Evolutionary conservation across 2,797 vertebrate genomes (phyloP).

Genomic region (Galagoides demidoff): DNA sequence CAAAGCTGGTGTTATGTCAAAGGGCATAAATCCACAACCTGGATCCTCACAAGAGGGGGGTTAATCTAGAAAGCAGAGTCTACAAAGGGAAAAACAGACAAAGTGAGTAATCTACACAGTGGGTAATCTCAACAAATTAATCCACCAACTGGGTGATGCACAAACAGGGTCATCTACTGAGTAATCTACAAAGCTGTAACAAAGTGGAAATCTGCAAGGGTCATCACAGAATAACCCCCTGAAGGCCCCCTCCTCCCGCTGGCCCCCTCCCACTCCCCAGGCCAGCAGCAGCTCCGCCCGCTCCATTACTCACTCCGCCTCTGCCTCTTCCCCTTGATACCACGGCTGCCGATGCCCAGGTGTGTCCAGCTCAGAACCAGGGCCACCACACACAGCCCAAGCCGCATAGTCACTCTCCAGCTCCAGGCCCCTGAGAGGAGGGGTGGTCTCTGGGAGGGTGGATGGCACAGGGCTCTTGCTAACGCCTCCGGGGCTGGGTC

Average conservation of each 20-base stretch:
- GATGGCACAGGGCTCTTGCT: slow-evolving; percentile 81
- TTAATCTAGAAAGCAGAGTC: slow-evolving; percentile 62
- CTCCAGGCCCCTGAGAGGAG: slow-evolving; percentile 89
- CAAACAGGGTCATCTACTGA: background rate
- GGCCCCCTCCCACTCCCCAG: slow-evolving; percentile 25
- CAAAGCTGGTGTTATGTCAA: slow-evolving; percentile 53
- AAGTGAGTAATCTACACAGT: background rate
- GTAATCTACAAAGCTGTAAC: background rate
- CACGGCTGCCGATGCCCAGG: slow-evolving; percentile 90
- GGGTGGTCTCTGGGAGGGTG: slow-evolving; percentile 84
- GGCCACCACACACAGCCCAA: slow-evolving; percentile 96
- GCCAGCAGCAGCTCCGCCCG: background rate
- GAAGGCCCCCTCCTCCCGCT: background rate
- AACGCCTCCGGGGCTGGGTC: slow-evolving; percentile 85
- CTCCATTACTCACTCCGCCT: slow-evolving; percentile 93
- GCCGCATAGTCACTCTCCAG: slow-evolving; percentile 97
- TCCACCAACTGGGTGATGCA: slow-evolving; percentile 4
- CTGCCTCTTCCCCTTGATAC: slow-evolving; percentile 94
- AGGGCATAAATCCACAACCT: slow-evolving; percentile 49
- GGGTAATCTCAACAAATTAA: slow-evolving; percentile 30
- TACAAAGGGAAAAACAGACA: slow-evolving; percentile 8
- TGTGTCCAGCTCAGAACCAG: slow-evolving; percentile 96
- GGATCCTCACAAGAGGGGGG: slow-evolving; percentile 24
- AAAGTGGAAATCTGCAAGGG: background rate
- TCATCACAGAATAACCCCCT: background rate